Evolutionary conservation across 2,888 invertebrate species (phyloP).

Genomic region (Dasysyrphus tricinctus): DNA sequence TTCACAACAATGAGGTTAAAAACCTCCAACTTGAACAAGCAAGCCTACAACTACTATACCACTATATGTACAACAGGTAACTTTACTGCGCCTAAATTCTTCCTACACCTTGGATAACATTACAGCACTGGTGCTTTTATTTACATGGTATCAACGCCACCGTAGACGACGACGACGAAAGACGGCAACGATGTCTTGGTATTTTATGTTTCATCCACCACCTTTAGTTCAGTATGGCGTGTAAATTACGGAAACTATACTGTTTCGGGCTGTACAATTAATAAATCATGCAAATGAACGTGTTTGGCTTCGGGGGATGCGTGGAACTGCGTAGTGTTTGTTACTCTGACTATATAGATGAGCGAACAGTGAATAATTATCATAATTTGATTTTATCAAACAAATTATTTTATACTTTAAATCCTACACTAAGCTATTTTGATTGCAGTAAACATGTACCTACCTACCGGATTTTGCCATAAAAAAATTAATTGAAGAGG

Average conservation of each 20-base stretch:
- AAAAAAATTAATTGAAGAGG: background rate
- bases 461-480: background rate
- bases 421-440: slow-evolving; percentile 1
- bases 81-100: slow-evolving; percentile 47
- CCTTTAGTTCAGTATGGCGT: slow-evolving; percentile 12
- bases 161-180: background rate
- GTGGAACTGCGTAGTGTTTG: slow-evolving; percentile 12
- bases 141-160: background rate
- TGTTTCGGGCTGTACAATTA: slow-evolving; percentile 43
- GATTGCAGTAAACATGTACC: background rate
- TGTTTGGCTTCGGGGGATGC: slow-evolving; percentile 27
- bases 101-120: slow-evolving; percentile 53
- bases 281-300: slow-evolving; percentile 51
- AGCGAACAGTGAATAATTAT: background rate
- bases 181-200: background rate
- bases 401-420: background rate
- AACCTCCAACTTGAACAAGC: slow-evolving; percentile 31
- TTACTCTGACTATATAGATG: background rate
- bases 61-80: slow-evolving; percentile 25
- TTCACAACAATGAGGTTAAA: slow-evolving; percentile 64
- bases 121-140: background rate
- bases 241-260: slow-evolving; percentile 35
- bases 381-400: background rate
- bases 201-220: slow-evolving; percentile 21
- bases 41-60: no score